Percentiles rank a stretch among this genome's conserved stretches.
Conservation (phyloP, 2,888 invertebrate genomes). For the Oasisia sp. region DNA sequence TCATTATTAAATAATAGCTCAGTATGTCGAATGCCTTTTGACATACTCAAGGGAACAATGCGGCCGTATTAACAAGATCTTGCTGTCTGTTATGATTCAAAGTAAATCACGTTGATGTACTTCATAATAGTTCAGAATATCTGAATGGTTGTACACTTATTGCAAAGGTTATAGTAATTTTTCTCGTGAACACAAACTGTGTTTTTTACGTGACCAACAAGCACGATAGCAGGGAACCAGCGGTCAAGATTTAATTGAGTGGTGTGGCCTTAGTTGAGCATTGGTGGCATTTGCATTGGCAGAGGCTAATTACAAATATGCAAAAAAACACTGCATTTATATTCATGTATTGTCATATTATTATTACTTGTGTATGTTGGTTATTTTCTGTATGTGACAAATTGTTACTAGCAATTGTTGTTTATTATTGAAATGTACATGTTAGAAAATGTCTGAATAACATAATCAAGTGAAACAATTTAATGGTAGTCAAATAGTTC, state of each 20-base stretch:
- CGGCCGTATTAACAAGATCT: background rate
- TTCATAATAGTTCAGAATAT: too few relatives aligned
- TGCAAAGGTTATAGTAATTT: too few relatives aligned
- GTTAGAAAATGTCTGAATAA: background rate
- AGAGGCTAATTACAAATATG: background rate
- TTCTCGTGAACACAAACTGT: too few relatives aligned
- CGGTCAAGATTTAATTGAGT: background rate
- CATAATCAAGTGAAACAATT: constrained; percentile 6
- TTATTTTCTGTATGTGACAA: background rate
- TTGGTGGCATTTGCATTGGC: background rate
- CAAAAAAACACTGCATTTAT: constrained; percentile 1
- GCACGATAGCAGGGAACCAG: background rate
- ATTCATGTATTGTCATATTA: background rate
- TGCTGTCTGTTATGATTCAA: background rate
- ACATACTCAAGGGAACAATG: too few relatives aligned
- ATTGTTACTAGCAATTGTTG: background rate
- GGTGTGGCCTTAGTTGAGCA: background rate
- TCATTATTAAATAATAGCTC: too few relatives aligned
- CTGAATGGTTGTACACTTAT: background rate
- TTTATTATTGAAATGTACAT: constrained; percentile 6
- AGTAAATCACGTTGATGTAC: background rate
- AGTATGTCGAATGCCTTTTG: too few relatives aligned
- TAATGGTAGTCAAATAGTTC: background rate
- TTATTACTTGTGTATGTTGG: background rate
- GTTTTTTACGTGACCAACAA: background rate